Evolutionary conservation across 2,113 vertebrate species (phyloP).

Genomic region (Seriola aureovittata): DNA sequence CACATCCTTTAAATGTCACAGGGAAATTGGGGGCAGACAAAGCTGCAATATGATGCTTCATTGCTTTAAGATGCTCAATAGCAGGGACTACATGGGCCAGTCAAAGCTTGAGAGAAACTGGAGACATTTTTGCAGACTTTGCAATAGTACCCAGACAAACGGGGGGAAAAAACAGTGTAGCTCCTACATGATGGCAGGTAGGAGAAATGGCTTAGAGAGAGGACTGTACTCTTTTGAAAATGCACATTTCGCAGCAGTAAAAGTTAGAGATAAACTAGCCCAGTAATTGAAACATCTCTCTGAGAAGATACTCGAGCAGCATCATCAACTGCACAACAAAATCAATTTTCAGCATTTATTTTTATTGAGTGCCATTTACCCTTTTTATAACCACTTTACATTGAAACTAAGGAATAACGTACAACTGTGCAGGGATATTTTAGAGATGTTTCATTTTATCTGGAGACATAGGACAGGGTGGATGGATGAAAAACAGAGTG

Average conservation of each 20-base stretch:
- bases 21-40: constrained; percentile 6
- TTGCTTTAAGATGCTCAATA: constrained; percentile 13
- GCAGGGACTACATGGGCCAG: not conserved
- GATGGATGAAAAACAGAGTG: constrained; percentile 44
- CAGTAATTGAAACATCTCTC: not conserved
- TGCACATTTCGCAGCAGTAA: not conserved
- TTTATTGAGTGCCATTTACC: not conserved
- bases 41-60: not conserved
- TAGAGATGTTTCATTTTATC: too few relatives aligned
- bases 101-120: not conserved
- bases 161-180: not conserved
- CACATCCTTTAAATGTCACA: constrained; percentile 24
- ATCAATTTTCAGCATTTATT: not conserved
- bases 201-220: not conserved
- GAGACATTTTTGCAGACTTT: constrained; percentile 1
- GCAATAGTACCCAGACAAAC: not conserved
- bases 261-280: not conserved
- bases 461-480: not conserved
- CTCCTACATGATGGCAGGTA: not conserved
- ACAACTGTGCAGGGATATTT: too few relatives aligned
- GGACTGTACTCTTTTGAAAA: not conserved
- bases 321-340: not conserved
- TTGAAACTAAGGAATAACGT: not conserved
- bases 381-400: not conserved
- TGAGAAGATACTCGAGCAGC: not conserved